phyloP scores from a whole-genome alignment of 2,888 invertebrate genomes.

The Stenurella melanura region DNA sequence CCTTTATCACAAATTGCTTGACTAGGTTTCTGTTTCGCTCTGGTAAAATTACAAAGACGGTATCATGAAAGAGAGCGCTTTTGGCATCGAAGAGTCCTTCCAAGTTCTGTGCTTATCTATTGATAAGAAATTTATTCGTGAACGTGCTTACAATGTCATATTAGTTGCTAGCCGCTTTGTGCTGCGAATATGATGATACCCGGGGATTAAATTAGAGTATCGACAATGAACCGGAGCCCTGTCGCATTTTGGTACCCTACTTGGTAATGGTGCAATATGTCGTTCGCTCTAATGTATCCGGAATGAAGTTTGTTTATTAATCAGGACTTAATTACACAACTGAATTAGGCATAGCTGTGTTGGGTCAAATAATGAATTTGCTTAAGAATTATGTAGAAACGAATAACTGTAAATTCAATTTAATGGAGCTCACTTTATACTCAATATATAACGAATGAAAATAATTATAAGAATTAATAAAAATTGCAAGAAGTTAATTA shows the following conservation, averaged over 20 bases:
- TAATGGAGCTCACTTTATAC: background rate
- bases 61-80: slow-evolving; percentile 32
- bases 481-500: too few species aligned
- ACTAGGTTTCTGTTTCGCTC: slow-evolving; percentile 25
- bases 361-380: background rate
- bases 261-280: slow-evolving; percentile 15
- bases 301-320: slow-evolving; percentile 33
- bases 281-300: slow-evolving; percentile 13
- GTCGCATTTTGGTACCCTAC: slow-evolving; percentile 16
- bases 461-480: too few species aligned
- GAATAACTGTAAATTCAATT: background rate
- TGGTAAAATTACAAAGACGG: slow-evolving; percentile 29
- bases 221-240: slow-evolving; percentile 18
- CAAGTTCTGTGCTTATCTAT: slow-evolving; percentile 33
- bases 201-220: slow-evolving; percentile 33
- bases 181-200: slow-evolving; percentile 26
- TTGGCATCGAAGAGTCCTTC: slow-evolving; percentile 27
- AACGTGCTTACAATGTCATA: slow-evolving; percentile 35
- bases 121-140: slow-evolving; percentile 35
- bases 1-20: slow-evolving; percentile 27
- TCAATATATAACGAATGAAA: too few species aligned
- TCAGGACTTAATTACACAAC: slow-evolving; percentile 10
- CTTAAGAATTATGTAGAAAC: background rate
- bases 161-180: slow-evolving; percentile 31
- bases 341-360: background rate